These are phyloP conservation scores for Enteromius argenteus DNA, from an alignment of 2,797 vertebrate genomes.

Conservation along the genomic window DNA sequence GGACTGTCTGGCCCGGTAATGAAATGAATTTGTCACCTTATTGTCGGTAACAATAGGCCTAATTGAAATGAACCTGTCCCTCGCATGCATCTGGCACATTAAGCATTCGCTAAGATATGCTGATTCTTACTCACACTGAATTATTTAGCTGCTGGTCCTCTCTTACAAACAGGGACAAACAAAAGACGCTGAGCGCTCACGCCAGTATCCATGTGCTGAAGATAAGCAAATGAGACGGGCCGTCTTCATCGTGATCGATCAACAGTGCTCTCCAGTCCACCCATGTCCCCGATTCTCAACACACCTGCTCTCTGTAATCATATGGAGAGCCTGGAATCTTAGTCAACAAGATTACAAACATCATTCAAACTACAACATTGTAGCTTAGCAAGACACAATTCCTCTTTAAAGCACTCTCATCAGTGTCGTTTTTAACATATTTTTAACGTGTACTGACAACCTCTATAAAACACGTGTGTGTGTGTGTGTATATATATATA, in stretches of 20 bases:
- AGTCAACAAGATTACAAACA: background rate
- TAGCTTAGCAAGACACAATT: background rate
- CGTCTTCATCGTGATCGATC: constrained; percentile 22
- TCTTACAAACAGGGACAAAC: constrained; percentile 72
- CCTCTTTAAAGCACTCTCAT: background rate
- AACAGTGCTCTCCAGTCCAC: background rate
- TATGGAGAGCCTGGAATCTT: background rate
- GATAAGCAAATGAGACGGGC: constrained; percentile 41
- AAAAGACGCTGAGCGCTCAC: constrained; percentile 60
- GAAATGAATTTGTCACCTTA: constrained; percentile 86
- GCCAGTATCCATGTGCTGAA: constrained; percentile 44
- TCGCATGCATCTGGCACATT: constrained; percentile 88
- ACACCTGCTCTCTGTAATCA: background rate
- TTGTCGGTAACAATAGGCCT: constrained; percentile 90
- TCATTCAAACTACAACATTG: background rate
- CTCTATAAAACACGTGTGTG: background rate
- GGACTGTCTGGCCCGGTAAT: constrained; percentile 76
- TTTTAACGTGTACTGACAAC: background rate
- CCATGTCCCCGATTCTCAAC: background rate
- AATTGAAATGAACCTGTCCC: constrained; percentile 89
- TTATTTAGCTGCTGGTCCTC: constrained; percentile 85
- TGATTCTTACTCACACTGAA: constrained; percentile 86
- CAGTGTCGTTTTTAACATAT: background rate
- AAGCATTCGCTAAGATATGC: constrained; percentile 90
- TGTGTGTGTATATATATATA: no score